phyloP scores from a whole-genome alignment of 2,113 vertebrate genomes.

The Trinectes maculatus region DNA sequence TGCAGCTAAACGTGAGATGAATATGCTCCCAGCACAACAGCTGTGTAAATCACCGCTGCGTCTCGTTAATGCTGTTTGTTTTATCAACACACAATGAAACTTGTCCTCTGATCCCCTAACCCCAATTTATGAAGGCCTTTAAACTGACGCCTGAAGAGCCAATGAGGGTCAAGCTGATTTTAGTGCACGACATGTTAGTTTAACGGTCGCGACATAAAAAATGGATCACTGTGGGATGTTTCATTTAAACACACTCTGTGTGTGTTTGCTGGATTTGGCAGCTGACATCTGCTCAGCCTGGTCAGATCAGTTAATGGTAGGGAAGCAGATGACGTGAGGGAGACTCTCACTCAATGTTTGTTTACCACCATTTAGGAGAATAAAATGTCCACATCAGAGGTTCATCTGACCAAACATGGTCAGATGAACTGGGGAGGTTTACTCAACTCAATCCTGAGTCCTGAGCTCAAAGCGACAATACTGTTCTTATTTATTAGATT shows the following conservation, averaged over 20 bases:
- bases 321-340: no score
- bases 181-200: not conserved
- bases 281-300: not conserved
- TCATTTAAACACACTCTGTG: no score
- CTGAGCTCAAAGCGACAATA: no score
- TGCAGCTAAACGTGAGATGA: conserved; percentile 47
- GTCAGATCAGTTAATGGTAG: no score
- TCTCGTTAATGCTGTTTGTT: conserved; percentile 57
- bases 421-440: no score
- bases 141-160: conserved; percentile 11
- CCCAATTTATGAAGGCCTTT: conserved; percentile 58
- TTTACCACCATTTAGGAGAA: not conserved
- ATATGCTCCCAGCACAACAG: conserved; percentile 44
- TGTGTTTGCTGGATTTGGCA: no score
- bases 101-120: conserved; percentile 37
- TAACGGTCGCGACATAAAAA: no score
- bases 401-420: no score
- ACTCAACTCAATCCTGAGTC: no score
- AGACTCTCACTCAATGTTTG: not conserved
- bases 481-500: no score
- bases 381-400: no score
- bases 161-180: conserved; percentile 24
- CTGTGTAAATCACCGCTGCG: conserved; percentile 47
- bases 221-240: no score
- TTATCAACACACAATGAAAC: conserved; percentile 33